Evolutionary conservation across 2,797 vertebrate genomes (phyloP), one percentile per base, ranked within the genome.

Genomic region (Cetoscarus ocellatus): DNA sequence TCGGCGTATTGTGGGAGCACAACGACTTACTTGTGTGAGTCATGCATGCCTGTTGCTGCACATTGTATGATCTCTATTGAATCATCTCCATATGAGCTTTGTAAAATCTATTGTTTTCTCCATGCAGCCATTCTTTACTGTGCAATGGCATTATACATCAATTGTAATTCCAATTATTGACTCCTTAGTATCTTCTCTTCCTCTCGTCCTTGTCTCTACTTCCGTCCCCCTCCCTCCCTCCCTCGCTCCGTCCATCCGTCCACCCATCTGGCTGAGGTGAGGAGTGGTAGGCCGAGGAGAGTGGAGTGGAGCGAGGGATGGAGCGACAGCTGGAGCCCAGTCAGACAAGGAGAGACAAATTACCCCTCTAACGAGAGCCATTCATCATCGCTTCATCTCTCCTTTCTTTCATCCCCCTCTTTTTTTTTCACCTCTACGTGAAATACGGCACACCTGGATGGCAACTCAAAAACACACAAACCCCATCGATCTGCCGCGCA

Each of bases 321-420:
- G 91, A 93, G 90, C 91, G 93, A 95, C 95, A 95, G 93, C 94
- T 95, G 95, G 94, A 95, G 92, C 91, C 90, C 92, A 94, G 93
- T 95, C 94, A 95, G 90, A 94, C 81, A 93, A 94, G 94, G 90
- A 94, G 93, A 95, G 94, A 95, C 95, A 95, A 95, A 96, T 95
- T 95, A 94, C 93, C 90, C 87, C 87, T 89, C 93, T 95, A 95
- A 96, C 95, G 94, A 96, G 93, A 93, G 89, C 87, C 92, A 95
- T 96, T 95, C 90, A 95, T 96, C 94, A 95, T 94, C 90, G 85
- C 88, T 91, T 88, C 91, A 88, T 89, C 91, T 77, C 87, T 59
- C 56, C 65, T 75, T 65, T n/a, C 75, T 75, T 61, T 76, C 61
- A 67, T 71, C 74, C 70, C 67, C 74, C 75, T 65, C 71, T 86